Conservation (phyloP, 1,140 invertebrate species). For the Lycorma delicatula region DNA sequence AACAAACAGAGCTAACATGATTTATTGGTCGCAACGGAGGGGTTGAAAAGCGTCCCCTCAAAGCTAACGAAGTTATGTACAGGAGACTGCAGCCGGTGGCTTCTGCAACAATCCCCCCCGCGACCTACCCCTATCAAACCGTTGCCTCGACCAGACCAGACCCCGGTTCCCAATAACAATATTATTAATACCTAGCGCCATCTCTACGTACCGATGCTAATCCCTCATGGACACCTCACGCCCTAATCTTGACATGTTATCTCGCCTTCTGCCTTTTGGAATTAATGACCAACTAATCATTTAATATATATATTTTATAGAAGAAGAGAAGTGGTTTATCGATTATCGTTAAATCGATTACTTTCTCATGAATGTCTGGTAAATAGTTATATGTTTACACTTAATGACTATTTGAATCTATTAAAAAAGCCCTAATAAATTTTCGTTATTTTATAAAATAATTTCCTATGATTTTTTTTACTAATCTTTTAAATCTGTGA, state of each 20-base stretch:
- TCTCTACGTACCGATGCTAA: background rate
- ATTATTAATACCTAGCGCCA: background rate
- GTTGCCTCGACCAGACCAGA: too few relatives aligned
- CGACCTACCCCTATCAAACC: too few relatives aligned
- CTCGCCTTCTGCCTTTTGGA: background rate
- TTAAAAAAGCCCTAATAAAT: too few relatives aligned
- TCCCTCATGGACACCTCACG: background rate
- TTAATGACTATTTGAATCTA: too few relatives aligned
- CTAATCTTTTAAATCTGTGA: too few relatives aligned
- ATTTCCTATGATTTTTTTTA: too few relatives aligned
- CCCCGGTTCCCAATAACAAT: constrained; percentile 1
- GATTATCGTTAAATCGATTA: too few relatives aligned
- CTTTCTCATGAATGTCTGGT: too few relatives aligned
- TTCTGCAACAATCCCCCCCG: background rate
- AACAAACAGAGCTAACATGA: constrained; percentile 2
- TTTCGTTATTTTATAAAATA: too few relatives aligned
- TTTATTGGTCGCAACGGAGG: background rate
- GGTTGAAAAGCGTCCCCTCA: background rate
- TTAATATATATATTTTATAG: too few relatives aligned
- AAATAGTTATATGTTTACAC: too few relatives aligned
- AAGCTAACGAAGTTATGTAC: constrained; percentile 1
- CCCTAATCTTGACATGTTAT: background rate
- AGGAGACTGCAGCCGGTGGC: background rate
- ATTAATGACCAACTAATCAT: constrained; percentile 2
- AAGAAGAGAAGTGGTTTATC: too few relatives aligned